Evolutionary conservation across 2,888 invertebrate species (phyloP).

Genomic region (Argynnis bischoffii): DNA sequence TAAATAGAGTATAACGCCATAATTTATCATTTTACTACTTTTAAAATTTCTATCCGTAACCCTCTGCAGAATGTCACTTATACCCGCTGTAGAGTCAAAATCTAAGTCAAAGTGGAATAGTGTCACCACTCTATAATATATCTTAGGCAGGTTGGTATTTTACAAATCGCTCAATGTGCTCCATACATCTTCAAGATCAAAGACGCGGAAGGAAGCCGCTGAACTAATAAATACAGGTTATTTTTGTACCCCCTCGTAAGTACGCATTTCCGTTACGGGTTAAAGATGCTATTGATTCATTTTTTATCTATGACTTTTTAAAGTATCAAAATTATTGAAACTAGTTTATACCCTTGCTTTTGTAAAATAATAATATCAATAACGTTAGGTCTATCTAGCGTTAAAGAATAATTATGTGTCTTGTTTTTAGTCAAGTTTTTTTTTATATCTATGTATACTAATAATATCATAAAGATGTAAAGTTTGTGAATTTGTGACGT

Average conservation of each 20-base stretch:
- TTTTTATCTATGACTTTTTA: conserved; percentile 19
- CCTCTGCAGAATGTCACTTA: no score
- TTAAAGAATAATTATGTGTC: no score
- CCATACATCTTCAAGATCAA: conserved; percentile 42
- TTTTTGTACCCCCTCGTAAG: conserved; percentile 45
- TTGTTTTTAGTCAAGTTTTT: no score
- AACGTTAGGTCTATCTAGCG: no score
- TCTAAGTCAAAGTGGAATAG: not conserved
- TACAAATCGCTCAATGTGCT: conserved; percentile 8
- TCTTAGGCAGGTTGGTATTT: not conserved
- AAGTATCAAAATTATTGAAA: not conserved
- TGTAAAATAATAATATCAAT: not conserved
- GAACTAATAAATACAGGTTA: conserved; percentile 47
- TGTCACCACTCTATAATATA: not conserved
- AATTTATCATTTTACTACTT: no score
- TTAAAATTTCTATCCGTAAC: no score
- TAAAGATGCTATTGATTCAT: conserved; percentile 30
- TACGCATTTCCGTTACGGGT: conserved; percentile 43
- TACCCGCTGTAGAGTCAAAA: no score
- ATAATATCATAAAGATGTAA: no score
- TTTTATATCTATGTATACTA: no score
- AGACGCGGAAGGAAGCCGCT: conserved; percentile 47
- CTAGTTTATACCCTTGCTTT: not conserved
- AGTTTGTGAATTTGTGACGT: no score
- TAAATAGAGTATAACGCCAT: no score